Base-by-base conservation (phyloP, 2,888 invertebrate species). In the Stenoptilia bipunctidactyla region DNA sequence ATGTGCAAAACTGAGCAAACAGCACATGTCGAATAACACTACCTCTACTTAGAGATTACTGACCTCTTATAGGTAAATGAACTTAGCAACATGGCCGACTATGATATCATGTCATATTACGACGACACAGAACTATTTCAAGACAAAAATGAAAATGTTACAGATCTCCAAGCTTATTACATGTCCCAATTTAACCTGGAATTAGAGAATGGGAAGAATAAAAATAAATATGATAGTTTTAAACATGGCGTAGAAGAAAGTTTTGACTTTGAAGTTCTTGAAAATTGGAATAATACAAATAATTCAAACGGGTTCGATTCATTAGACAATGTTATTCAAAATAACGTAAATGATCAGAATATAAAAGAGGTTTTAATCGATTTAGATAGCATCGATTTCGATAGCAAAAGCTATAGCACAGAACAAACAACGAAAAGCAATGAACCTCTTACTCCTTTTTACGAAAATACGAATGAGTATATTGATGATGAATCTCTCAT, bases 171-270 rank as follows among this genome's bases (percentile, higher is more conserved):
- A 45, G 76, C 80, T 2, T 85, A 83, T 45, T 85, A 83, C 46
- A 85, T 84, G 75, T 66, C 80, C 20, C 80, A 84, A 46, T 85
- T 85, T 36, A 85, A 83, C 61, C 48, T 84, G 42, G 85, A 84
- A 61, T 45, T 85, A 46, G 85, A 85, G 49, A 79, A 79, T 45
- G 65, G 70, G n/a, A 60, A 57, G 40, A 62, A 53, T 44, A 67
- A 63, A 40, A 61, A 46, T 13, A 67, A 69, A 52, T 56, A 52
- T 13, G 79, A 82, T 33, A 65, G 40, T 44, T 82, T 82, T 38
- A 80, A 73, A 49, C 73, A 61, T 44, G 79, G 76, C 1, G 59
- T 61, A 0, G 80, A 80, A 54, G 77, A 80, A 49, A 82, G 79
- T 40, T 82, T 80, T 38, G 74, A 82, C 51, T 82, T 82, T 46